Base-by-base conservation (phyloP, 2,797 vertebrate genomes). In the Phaenicophaeus curvirostris region DNA sequence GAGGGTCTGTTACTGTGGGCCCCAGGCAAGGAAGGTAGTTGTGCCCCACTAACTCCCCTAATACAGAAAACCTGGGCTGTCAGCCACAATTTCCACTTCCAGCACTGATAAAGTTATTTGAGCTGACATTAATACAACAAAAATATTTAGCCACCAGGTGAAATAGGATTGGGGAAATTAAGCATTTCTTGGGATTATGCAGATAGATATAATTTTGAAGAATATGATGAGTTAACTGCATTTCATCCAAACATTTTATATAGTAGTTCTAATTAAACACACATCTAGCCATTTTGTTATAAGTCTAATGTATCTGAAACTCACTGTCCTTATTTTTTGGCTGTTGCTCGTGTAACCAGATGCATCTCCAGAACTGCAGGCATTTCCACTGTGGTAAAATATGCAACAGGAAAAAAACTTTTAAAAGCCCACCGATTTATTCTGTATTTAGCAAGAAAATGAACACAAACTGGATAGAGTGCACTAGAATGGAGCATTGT, bases 281-380 rank as follows among this genome's bases (percentile, higher is more conserved):
- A 50, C 3, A 54, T n/a, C 61, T 23, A 18, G 51, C 42, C 13
- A 58, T 53, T 90, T 75, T 59, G 46, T 42, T 93, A 15, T 23
- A 76, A 76, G 31, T 42, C 39, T 86, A 74, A 77, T 68, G 65
- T 50, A 57, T 90, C 71, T 20, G 58, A 91, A 79, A 97, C 97
- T 97, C 95, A 98, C 97, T 19, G 59, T 94, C 97, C 23, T 74
- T 42, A 85, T 85, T 75, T 83, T 73, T 46, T 80, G 44, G 63
- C 59, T 80, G 9, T 65, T 62, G 76, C 24, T 84, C 89, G 58
- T 90, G 86, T 48, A 90, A 91, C 77, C 90, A 81, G 50, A 85
- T 66, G 28, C 87, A 71, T 75, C 89, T 93, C 89, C 95, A 82
- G 86, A 96, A 83, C 63, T n/a, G 50, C 82, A 59, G 24, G 57